Percentiles rank a stretch among this genome's conserved stretches.
Evolutionary conservation across 2,888 invertebrate genomes (phyloP).

Genomic region (Eupelmus urozonus): DNA sequence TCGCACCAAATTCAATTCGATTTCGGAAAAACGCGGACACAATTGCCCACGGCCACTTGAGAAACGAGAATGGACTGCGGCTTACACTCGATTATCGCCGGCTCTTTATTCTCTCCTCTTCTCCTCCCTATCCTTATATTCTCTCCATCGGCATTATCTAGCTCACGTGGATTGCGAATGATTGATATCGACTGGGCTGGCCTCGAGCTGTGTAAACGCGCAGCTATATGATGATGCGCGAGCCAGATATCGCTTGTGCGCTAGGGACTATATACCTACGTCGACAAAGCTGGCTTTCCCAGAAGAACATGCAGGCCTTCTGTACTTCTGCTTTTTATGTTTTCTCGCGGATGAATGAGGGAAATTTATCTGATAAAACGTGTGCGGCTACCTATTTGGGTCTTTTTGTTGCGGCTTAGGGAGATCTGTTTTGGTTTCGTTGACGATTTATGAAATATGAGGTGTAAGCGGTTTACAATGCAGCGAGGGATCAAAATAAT

Average conservation of each 20-base stretch:
- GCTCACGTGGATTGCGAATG: constrained; percentile 32
- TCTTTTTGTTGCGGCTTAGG: neutral
- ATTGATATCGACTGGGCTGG: constrained; percentile 38
- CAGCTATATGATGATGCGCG: constrained; percentile 8
- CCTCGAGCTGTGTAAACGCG: neutral
- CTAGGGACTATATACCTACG: neutral
- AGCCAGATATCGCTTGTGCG: neutral
- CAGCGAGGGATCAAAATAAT: neutral
- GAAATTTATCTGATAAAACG: constrained; percentile 12
- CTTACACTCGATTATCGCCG: constrained; percentile 36
- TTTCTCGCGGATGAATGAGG: neutral
- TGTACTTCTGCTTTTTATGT: neutral
- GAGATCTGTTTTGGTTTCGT: neutral
- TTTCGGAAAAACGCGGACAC: constrained; percentile 27
- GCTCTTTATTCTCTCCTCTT: neutral
- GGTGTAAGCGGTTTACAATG: neutral
- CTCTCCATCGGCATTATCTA: neutral
- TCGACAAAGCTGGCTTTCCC: constrained; percentile 40
- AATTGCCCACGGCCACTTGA: constrained; percentile 43
- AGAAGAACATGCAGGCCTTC: constrained; percentile 4
- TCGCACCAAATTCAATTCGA: constrained; percentile 43
- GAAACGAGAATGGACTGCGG: constrained; percentile 37
- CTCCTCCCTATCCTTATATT: neutral
- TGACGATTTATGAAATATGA: neutral
- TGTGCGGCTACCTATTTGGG: neutral